These are phyloP conservation scores for Pomacea canaliculata DNA, from an alignment of 2,888 invertebrate genomes.

Conservation along the genomic window DNA sequence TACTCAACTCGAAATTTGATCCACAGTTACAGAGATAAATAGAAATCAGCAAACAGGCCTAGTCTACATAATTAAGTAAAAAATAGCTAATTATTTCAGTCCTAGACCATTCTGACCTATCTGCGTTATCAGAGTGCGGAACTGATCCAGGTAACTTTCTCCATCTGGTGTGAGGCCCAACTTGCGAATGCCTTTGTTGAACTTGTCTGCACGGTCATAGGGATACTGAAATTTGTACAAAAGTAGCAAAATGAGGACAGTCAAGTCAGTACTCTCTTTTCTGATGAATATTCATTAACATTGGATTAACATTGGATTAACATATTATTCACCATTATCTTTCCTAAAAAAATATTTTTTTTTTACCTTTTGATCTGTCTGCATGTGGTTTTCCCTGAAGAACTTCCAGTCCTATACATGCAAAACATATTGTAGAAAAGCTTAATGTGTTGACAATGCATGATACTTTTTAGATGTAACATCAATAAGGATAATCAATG, in stretches of 20 bases:
- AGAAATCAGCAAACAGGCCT: no score
- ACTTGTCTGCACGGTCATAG: constrained; percentile 92
- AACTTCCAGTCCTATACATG: constrained; percentile 78
- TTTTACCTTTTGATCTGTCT: constrained; percentile 75
- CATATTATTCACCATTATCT: background rate
- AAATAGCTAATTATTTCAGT: no score
- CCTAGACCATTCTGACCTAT: constrained; percentile 76
- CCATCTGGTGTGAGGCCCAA: constrained; percentile 85
- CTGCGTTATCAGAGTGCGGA: constrained; percentile 90
- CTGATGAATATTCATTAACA: background rate
- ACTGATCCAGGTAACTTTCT: constrained; percentile 91
- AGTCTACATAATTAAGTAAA: no score
- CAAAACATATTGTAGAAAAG: constrained; percentile 1
- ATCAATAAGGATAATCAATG: no score
- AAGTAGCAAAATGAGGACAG: background rate
- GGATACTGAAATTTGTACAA: constrained; percentile 72
- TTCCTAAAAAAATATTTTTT: background rate
- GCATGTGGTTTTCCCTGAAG: constrained; percentile 81
- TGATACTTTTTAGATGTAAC: no score
- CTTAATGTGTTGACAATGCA: no score
- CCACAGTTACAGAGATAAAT: no score
- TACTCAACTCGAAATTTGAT: no score
- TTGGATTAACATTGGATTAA: background rate
- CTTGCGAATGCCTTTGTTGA: constrained; percentile 90
- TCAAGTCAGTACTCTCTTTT: background rate